Base-by-base conservation (phyloP, 2,113 vertebrate species). In the Dolichotis patagonum region DNA sequence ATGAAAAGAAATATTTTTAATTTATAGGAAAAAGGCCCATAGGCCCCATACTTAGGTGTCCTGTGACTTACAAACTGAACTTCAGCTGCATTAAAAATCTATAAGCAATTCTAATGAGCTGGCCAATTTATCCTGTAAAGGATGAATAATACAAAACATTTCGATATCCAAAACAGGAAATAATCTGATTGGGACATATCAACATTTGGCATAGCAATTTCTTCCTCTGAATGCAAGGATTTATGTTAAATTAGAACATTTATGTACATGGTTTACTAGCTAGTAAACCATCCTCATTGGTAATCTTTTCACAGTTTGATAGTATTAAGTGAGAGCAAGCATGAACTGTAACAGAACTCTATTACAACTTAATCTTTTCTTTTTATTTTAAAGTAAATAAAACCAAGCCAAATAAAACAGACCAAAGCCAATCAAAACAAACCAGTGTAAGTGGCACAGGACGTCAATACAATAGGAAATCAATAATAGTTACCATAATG, bases 141-240 rank as follows among this genome's bases (percentile, higher is more conserved):
- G 17, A 38, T 62, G 17, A 91, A 80, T 87, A 95, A 62, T 87
- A 49, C 1, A 49, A 56, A 20, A 56, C 17, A 56, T 56, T 56
- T 56, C 41, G n/a, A 69, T 85, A 63, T 93, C 86, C 82, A 88
- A 96, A 97, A 95, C 94, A 94, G 95, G 89, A 97, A 97, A 85
- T 30, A 62, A 90, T 92, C 46, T 82, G 83, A 71, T 71, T 58
- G 62, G 88, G 11, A 90, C 54, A 65, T 75, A 65, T 28, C 16
- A 69, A 49, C 35, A 58, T 7, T 85, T 82, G n/a, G 80, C 84
- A 49, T 28, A 87, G 78, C 63, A 88, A 26, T 92, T 95, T 96
- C 96, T 88, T 94, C 65, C 95, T 81, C 52, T 58, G 77, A 92
- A 88, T 75, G 73, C 52, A 38, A 65, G 43, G 71, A 58, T 94